These are phyloP conservation scores for Tromatobia lineatoria DNA, from an alignment of 2,888 invertebrate species.

Conservation along the genomic window DNA sequence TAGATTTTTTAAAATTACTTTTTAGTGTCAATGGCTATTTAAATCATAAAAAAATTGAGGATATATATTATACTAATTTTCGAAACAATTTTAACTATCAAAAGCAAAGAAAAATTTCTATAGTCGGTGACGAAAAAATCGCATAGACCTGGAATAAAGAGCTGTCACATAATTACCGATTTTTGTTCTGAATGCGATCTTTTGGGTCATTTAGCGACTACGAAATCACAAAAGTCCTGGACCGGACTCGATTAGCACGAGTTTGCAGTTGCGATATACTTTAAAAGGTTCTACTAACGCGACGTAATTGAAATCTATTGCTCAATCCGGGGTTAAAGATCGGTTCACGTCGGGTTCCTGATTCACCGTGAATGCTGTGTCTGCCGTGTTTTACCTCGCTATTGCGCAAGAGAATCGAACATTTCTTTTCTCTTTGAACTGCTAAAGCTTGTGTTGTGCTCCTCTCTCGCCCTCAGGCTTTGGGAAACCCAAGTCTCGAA, in stretches of 20 bases:
- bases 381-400: conserved; percentile 2
- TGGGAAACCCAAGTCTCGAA: conserved; percentile 19
- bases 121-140: no score
- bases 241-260: conserved; percentile 53
- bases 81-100: no score
- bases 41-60: no score
- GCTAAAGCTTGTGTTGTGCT: background rate
- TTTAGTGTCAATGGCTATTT: no score
- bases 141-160: background rate
- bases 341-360: conserved; percentile 56
- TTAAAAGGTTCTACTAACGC: conserved; percentile 68
- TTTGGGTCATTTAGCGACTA: conserved; percentile 28
- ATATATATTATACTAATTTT: no score
- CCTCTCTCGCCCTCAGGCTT: conserved; percentile 24
- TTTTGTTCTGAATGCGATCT: background rate
- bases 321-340: conserved; percentile 68
- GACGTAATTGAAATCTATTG: conserved; percentile 70
- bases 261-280: conserved; percentile 58
- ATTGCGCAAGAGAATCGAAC: conserved; percentile 59
- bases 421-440: conserved; percentile 15
- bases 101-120: no score
- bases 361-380: conserved; percentile 27
- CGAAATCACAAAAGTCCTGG: conserved; percentile 52
- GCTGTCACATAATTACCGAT: background rate
- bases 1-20: no score